Evolutionary conservation across 2,888 invertebrate species (phyloP).

Genomic region (Orchestes rusci): DNA sequence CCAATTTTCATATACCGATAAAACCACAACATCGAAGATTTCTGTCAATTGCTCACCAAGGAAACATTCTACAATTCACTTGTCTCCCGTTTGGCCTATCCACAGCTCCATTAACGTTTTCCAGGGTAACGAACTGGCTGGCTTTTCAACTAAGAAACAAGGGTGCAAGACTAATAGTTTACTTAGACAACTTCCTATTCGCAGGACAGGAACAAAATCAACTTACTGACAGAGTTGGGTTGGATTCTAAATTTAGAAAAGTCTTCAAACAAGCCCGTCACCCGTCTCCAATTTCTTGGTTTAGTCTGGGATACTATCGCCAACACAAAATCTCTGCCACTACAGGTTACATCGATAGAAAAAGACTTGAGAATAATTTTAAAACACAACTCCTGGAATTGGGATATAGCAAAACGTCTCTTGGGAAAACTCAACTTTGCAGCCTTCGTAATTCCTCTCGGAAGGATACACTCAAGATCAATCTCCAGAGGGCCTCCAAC

Average conservation of each 20-base stretch:
- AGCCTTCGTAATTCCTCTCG: conserved; percentile 13
- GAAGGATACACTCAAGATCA: conserved; percentile 16
- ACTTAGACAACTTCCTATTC: conserved; percentile 7
- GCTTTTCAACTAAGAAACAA: conserved; percentile 3
- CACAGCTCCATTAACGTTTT: conserved; percentile 4
- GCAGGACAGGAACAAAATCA: conserved; percentile 5
- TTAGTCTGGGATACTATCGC: conserved; percentile 7
- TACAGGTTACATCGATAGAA: conserved; percentile 1
- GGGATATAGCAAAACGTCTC: conserved; percentile 8
- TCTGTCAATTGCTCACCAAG: conserved; percentile 4
- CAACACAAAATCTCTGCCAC: conserved; percentile 7
- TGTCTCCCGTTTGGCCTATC: conserved; percentile 15
- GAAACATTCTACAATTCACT: conserved; percentile 6
- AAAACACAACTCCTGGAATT: conserved; percentile 4
- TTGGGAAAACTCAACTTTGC: conserved; percentile 18
- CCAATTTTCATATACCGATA: conserved; percentile 14
- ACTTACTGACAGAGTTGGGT: conserved; percentile 9
- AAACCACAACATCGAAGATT: conserved; percentile 6
- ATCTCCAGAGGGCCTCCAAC: conserved; percentile 5
- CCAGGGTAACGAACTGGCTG: conserved; percentile 6
- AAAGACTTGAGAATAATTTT: conserved; percentile 1
- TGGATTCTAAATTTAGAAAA: conserved; percentile 10
- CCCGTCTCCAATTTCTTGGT: conserved; percentile 5
- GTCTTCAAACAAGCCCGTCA: conserved; percentile 1
- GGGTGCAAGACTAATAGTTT: conserved; percentile 3